Evolutionary conservation across 2,797 vertebrate species (phyloP).

Genomic region (Sciurus carolinensis): DNA sequence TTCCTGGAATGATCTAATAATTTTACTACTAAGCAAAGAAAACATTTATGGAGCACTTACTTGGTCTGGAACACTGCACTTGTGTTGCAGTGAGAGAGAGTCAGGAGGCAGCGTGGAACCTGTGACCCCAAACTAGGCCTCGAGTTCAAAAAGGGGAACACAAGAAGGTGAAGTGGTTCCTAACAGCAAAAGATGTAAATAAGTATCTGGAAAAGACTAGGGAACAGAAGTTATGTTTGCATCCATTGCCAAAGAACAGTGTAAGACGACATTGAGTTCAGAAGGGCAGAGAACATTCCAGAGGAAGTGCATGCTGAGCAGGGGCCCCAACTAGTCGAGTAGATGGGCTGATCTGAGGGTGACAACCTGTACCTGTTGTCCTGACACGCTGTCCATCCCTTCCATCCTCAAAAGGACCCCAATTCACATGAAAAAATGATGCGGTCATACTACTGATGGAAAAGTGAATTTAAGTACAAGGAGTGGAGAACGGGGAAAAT

Average conservation of each 20-base stretch:
- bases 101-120: neutral
- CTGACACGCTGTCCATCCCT: no score
- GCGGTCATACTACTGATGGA: neutral
- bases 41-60: neutral
- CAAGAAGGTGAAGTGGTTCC: neutral
- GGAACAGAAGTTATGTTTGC: neutral
- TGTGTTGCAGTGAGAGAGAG: neutral
- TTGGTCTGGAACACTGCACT: neutral
- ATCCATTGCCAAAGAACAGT: neutral
- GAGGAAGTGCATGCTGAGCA: neutral
- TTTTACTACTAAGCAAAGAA: constrained; percentile 41
- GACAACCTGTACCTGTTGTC: no score
- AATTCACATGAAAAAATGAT: neutral
- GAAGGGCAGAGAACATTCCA: neutral
- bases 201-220: neutral
- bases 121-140: neutral
- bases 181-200: neutral
- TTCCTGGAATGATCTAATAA: neutral
- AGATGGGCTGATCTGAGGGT: neutral
- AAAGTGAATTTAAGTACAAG: constrained; percentile 18
- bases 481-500: neutral
- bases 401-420: neutral
- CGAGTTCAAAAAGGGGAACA: neutral
- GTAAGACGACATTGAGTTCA: neutral
- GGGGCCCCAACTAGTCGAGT: neutral